Evolutionary conservation across 1,140 invertebrate genomes (phyloP).

Genomic region (Bombus impatiens): DNA sequence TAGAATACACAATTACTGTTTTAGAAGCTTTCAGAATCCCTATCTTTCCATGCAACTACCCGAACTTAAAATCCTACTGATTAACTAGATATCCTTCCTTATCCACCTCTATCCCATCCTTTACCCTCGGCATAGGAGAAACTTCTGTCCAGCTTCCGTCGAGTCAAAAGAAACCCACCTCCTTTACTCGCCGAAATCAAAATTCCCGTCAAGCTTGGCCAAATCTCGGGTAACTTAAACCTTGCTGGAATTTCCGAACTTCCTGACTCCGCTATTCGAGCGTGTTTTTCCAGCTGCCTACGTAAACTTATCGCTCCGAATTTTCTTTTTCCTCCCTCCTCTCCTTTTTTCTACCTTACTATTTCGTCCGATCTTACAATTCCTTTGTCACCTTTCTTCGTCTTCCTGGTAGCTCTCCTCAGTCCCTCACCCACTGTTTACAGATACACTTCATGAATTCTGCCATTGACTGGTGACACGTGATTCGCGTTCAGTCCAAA

Average conservation of each 20-base stretch:
- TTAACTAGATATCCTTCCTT: neutral
- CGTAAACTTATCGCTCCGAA: constrained; percentile 4
- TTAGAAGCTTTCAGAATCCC: neutral
- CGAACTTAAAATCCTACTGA: neutral
- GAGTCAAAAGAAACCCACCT: neutral
- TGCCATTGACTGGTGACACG: constrained; percentile 12
- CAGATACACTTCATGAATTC: constrained; percentile 18
- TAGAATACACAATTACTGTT: neutral
- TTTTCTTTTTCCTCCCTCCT: neutral
- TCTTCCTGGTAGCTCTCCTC: neutral
- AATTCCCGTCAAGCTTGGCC: constrained; percentile 11
- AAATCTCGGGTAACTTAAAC: constrained; percentile 1
- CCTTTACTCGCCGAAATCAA: neutral
- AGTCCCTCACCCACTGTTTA: neutral
- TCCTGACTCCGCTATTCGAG: neutral
- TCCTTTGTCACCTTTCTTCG: neutral
- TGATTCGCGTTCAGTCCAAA: neutral
- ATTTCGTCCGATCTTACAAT: neutral
- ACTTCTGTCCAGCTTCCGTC: neutral
- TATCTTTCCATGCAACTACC: too few relatives aligned
- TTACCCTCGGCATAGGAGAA: neutral
- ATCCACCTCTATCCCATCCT: neutral
- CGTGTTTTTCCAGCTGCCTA: constrained; percentile 2
- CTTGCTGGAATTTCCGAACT: neutral
- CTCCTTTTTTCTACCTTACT: neutral